A percentile compares a stretch with the other conserved stretches of the same genome.
Conservation (phyloP, 1,140 invertebrate species). For the Drosophila pectinifera region DNA sequence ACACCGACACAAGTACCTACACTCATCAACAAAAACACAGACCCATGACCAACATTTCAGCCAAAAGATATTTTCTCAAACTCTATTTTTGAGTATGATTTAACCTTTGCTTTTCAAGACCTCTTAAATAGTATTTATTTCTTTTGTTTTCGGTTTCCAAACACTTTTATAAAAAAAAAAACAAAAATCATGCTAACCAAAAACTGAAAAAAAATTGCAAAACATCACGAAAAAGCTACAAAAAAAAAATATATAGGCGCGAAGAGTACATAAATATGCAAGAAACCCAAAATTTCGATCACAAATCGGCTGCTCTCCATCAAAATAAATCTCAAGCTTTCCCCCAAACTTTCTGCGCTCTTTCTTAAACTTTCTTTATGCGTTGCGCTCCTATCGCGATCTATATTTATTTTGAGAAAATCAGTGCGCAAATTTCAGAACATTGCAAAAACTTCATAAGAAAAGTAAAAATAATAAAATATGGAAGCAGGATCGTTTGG, state of each 20-base stretch:
- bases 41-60: constrained; percentile 14
- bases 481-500: constrained; percentile 84
- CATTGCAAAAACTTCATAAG: constrained; percentile 55
- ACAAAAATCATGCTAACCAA: constrained; percentile 50
- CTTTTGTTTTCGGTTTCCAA: constrained; percentile 26
- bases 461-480: constrained; percentile 66
- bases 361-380: constrained; percentile 49
- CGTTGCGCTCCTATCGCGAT: constrained; percentile 54
- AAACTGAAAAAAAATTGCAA: constrained; percentile 63
- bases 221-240: constrained; percentile 43
- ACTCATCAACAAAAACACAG: constrained; percentile 23
- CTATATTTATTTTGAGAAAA: constrained; percentile 75
- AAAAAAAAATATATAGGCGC: constrained; percentile 47
- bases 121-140: constrained; percentile 5
- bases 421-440: constrained; percentile 63
- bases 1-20: constrained; percentile 28
- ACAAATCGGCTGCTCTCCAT: constrained; percentile 42
- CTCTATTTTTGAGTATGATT: constrained; percentile 42
- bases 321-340: constrained; percentile 40
- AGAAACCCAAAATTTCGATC: constrained; percentile 25
- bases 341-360: constrained; percentile 56
- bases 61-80: constrained; percentile 60
- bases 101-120: constrained; percentile 21
- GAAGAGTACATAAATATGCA: constrained; percentile 22
- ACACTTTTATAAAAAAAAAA: constrained; percentile 58